Base-by-base conservation (phyloP, 2,888 invertebrate species). In the Bellardia bayeri region DNA sequence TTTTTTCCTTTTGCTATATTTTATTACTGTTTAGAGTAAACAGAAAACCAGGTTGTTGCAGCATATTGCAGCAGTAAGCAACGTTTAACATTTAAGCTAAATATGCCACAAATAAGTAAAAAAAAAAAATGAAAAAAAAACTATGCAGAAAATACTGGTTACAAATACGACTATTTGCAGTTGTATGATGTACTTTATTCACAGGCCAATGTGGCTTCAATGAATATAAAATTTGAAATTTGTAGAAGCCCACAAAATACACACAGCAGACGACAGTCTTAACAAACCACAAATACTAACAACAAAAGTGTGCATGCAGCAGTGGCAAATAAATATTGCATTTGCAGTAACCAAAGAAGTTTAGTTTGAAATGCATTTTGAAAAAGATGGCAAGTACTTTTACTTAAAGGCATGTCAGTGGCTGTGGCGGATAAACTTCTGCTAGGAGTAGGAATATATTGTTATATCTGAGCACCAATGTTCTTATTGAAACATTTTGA, bases 171-270 rank as follows among this genome's bases (percentile, higher is more conserved):
- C 40, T 49, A 79, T 64, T 78, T 72, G 78, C 78, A 58, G n/a
- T 51, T 79, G n/a, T 72, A 56, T 78, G 64, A 56, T 8, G 8
- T 5, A 71, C 37, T 71, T 40, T 51, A 37, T 51, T 49, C 49
- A 78, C 56, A 58, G 23, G 13, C 13, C 6, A 56, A 45, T 71
- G 64, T 42, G 45, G 56, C 56, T 78, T 78, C 56, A 54, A 30
- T 56, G 63, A 64, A 64, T 64, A 78, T 9, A 16, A 83, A 61
- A 71, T 83, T 71, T 78, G n/a, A 16, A 74, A 45, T 37, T 72
- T 56, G 56, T 71, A 83, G 78, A 83, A 83, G 78, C 64, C 78
- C 37, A 78, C 49, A 71, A 78, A 83, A 61, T 58, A 23, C 71
- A 71, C 8, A 74, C 16, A 13, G 23, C 51, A 61, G 40, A 23